A percentile compares a stretch with the other conserved stretches of the same genome.
phyloP scores from a whole-genome alignment of 2,888 invertebrate genomes.

The Vannuccia rotundouncinata region DNA sequence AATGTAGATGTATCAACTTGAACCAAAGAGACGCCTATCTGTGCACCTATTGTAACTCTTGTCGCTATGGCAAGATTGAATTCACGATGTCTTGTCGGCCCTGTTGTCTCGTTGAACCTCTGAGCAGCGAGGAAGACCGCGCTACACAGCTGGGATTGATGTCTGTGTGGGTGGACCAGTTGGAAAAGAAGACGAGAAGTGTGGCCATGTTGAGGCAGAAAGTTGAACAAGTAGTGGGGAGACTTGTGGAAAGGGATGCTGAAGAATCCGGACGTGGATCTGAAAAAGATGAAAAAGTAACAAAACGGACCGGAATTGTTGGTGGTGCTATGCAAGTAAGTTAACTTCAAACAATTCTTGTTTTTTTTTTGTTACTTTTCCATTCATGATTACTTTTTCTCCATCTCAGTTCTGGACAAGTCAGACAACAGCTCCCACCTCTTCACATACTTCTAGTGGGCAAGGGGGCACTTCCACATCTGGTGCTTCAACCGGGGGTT shows the following conservation, averaged over 20 bases:
- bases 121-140: constrained; percentile 90
- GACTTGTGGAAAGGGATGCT: background rate
- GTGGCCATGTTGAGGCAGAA: background rate
- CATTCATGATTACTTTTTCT: background rate
- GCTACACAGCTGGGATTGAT: constrained; percentile 48
- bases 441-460: background rate
- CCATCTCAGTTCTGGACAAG: background rate
- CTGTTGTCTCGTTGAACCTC: constrained; percentile 87
- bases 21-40: constrained; percentile 97
- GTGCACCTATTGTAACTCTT: constrained; percentile 96
- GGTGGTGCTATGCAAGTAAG: background rate
- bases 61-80: constrained; percentile 98
- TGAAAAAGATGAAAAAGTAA: too few relatives aligned
- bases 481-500: background rate
- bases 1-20: constrained; percentile 95
- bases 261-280: background rate
- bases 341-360: too few relatives aligned
- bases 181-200: background rate
- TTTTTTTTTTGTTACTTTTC: background rate
- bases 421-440: background rate
- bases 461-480: background rate
- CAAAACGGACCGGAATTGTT: too few relatives aligned
- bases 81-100: constrained; percentile 81
- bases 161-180: background rate
- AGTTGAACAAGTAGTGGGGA: background rate